These are phyloP conservation scores for Rhineura floridana DNA, from an alignment of 2,113 vertebrate genomes.

Conservation along the genomic window DNA sequence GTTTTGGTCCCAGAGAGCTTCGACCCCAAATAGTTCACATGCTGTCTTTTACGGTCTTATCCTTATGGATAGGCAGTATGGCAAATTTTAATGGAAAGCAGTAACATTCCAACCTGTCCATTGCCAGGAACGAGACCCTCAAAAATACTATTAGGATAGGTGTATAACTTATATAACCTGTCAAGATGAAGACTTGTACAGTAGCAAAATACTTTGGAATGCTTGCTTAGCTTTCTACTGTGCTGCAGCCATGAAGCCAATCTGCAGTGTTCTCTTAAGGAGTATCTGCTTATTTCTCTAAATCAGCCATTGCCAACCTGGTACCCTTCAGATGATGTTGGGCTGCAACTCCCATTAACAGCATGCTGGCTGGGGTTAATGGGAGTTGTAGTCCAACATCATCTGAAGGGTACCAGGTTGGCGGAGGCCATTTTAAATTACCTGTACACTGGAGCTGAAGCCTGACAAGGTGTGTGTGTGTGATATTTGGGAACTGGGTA, in stretches of 20 bases:
- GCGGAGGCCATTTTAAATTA: too few species aligned
- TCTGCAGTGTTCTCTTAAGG: neutral
- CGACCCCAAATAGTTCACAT: neutral
- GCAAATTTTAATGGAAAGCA: neutral
- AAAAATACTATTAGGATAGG: neutral
- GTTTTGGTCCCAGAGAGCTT: neutral
- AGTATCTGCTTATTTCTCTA: neutral
- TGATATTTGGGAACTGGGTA: too few species aligned
- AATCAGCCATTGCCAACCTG: neutral
- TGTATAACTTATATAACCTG: neutral
- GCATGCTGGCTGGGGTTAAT: too few species aligned
- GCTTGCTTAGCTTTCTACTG: neutral
- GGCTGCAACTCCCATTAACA: too few species aligned
- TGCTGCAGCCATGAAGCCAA: rapidly evolving
- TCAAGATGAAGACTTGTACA: neutral
- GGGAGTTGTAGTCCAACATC: too few species aligned
- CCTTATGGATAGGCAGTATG: neutral
- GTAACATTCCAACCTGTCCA: neutral
- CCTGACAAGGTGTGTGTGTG: too few species aligned
- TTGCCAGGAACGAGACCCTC: neutral
- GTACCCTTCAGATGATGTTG: too few species aligned
- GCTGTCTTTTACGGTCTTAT: neutral
- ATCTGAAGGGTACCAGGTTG: too few species aligned
- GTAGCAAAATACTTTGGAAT: neutral
- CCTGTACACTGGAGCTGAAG: too few species aligned